phyloP scores from a whole-genome alignment of 2,888 invertebrate species.

The Cylloceria caligata region DNA sequence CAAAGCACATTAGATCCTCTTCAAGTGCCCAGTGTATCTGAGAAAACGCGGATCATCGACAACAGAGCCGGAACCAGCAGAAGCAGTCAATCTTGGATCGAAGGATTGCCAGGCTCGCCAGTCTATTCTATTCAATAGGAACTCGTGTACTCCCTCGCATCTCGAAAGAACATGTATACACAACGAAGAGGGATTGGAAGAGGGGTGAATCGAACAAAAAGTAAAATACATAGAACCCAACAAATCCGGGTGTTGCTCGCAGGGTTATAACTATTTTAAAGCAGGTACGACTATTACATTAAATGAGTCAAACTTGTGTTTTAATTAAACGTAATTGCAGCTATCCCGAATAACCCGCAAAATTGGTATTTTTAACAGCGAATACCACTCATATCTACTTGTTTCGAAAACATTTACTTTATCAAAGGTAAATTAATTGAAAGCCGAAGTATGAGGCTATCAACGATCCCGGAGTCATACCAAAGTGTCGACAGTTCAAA shows the following conservation, averaged over 20 bases:
- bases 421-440: no score
- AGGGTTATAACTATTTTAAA: no score
- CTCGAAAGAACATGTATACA: neutral
- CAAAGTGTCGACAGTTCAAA: no score
- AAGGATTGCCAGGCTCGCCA: constrained; percentile 44
- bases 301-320: no score
- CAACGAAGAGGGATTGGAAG: neutral
- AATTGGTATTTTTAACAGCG: no score
- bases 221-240: neutral
- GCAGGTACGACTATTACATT: no score
- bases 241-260: neutral
- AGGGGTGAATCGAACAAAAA: neutral
- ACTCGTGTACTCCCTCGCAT: neutral
- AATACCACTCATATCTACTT: no score
- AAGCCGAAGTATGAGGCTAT: no score
- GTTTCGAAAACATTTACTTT: no score
- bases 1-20: neutral
- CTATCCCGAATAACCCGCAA: no score
- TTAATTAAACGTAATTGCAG: no score
- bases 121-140: constrained; percentile 25
- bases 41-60: neutral
- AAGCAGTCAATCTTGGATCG: constrained; percentile 28
- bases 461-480: no score
- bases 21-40: neutral
- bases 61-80: neutral